Base-by-base conservation (phyloP, 2,888 invertebrate species). In the Blastobasis lacticolella region DNA sequence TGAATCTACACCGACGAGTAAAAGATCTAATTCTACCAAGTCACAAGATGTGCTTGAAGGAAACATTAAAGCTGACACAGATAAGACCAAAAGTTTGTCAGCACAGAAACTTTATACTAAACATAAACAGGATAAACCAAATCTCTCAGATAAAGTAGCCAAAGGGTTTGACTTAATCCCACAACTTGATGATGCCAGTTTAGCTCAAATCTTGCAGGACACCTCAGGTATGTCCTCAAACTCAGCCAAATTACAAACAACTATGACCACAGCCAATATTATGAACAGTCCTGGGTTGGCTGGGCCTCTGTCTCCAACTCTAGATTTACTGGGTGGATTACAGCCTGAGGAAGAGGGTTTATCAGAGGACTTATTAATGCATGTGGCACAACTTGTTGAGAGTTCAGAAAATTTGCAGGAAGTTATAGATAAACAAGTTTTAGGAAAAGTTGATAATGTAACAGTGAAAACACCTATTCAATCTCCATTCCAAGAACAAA, bases 331-430 rank as follows among this genome's bases (percentile, higher is more conserved):
- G 40, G 91, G 88, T 58, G 90, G 90, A 44, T 74, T 91, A 49
- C 90, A 90, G 60, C 90, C 91, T n/a, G 91, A 92, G 63, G 91
- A 90, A 58, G 90, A 92, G 71, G 91, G 90, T 37, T 87, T 93
- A 49, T 91, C 93, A 1, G 93, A 93, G 60, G 93, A 93, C 75
- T 88, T 93, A 58, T 73, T 93, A 43, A 91, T 92, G 82, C 92
- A 93, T 76, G 93, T 93, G n/a, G 93, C 93, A 2, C 91, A 93
- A 50, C 79, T 93, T 37, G 93, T 93, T 7, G 92, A 92, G 53
- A 92, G 92, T 57, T 88, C 88, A 48, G 91, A 91, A 66, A 93
- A 93, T 62, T 78, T 93, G 54, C 93, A 93, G 66, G 93, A 93
- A 71, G 93, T 92, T 36, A 92, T 93, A 52, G 93, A 93, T 66